Evolutionary conservation across 1,140 invertebrate species (phyloP), one percentile per base, ranked within the genome.

Genomic region (Papilio polyxenes): DNA sequence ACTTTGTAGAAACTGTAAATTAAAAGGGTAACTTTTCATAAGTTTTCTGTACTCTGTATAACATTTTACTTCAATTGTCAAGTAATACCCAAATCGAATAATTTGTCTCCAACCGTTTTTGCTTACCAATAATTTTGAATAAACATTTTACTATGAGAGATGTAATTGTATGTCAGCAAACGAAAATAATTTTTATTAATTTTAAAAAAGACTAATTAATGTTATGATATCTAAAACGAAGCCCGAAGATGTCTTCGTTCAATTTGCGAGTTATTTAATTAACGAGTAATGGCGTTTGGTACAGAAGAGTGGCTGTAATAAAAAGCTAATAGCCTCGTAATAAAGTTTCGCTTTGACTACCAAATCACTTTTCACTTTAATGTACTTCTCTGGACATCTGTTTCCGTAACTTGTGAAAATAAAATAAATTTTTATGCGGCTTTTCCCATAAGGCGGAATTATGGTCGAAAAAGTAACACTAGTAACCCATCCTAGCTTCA

Each of bases 311-410:
- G 23, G 62, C 10, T 23, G 65, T 72, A 72, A 72, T 40, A 72
- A 37, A 72, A 37, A 72, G 31, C 31, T 72, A 72, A 72, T 72
- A 40, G 23, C 23, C 15, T 37, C 23, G 23, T 11, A 72, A 72
- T 72, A 69, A 69, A 72, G 65, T 72, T 72, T 7, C 65, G 31
- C 65, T 72, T 72, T 72, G 62, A 15, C 65, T 72, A 40, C 65
- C 23, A 37, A 72, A 37, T 37, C 23, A 72, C 31, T 72, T 72
- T 40, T 40, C 11, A 72, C 6, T 72, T 72, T 37, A 72, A 65
- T 13, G 62, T 72, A 15, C 11, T 69, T 31, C 62, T 8, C 31
- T 5, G 6, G 31, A 69, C 65, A 69, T 69, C 31, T 65, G 62
- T 11, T 23, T 56, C 15, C 53, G 15, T 44, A 51, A 51, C 49